Evolutionary conservation across 2,113 vertebrate genomes (phyloP), one percentile per base, ranked within the genome.

Genomic region (Cephalopterus ornatus): DNA sequence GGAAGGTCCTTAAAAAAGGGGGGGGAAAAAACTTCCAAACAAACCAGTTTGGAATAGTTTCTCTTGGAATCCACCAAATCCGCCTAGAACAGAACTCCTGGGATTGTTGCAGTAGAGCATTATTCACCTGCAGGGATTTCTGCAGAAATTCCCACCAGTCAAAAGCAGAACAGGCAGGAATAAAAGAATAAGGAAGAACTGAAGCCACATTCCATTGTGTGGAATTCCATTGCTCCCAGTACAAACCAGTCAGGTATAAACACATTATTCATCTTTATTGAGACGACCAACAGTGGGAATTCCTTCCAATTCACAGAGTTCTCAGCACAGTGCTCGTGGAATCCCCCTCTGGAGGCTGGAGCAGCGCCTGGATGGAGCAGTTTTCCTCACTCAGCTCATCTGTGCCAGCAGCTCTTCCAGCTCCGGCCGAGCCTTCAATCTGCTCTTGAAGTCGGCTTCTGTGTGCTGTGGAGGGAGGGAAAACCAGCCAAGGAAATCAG

Each of bases 381-480:
- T 58, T 42, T 5, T 21, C 52, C 21, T 61, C 53, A 35, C 12
- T 97, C 98, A 98, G 92, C 62, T 97, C 55, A 99, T 93, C 95
- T 98, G 98, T 22, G 98, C 97, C 20, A 98, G 85, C n/a, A 99
- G 97, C 78, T 98, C 98, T 77, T 99, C 98, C n/a, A 99, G 97
- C 78, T 99, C 99, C 3, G 99, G 98, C n/a, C 99, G 98, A 5
- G 96, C 46, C 97, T 99, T 99, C 70, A 99, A 97, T 1, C 99
- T 97, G 33, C 97, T 96, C 24, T 98, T 98, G 98, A 97, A 99
- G 62, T 99, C 98, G 2, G 93, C 97, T 91, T 99, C 98, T 0
- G 98, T 98, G 97, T 99, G 98, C 99, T 99, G 79, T 10, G 68
- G 49, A 85, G 92, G 50, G 84, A 53, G 44, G 80, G 50, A 67